A percentile compares a stretch with the other conserved stretches of the same genome.
Conservation (phyloP, 2,113 vertebrate species). For the Lonchura striata region DNA sequence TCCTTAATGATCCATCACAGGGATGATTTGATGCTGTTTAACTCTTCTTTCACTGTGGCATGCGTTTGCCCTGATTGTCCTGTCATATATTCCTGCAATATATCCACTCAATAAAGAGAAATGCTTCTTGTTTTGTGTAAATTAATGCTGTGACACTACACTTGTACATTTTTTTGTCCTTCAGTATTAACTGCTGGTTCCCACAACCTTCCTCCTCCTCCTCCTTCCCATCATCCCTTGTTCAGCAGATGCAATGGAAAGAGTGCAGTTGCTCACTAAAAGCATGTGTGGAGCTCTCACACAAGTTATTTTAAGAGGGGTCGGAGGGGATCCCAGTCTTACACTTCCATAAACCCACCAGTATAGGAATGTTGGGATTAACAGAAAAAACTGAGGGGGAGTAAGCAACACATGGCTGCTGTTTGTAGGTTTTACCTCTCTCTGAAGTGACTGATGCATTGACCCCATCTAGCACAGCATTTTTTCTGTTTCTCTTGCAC, state of each 20-base stretch:
- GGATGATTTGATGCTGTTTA: slow-evolving; percentile 70
- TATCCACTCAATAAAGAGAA: slow-evolving; percentile 26
- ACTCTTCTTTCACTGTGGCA: slow-evolving; percentile 40
- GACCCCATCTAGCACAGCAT: neutral
- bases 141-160: slow-evolving; percentile 21
- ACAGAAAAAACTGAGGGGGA: neutral
- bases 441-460: neutral
- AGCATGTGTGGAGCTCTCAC: neutral
- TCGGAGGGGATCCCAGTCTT: neutral
- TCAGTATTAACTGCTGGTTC: slow-evolving; percentile 40
- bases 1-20: slow-evolving; percentile 69
- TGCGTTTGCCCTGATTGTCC: neutral
- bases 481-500: slow-evolving; percentile 11
- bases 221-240: neutral
- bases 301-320: neutral
- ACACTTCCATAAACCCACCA: neutral
- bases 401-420: neutral
- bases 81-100: neutral
- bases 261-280: slow-evolving; percentile 38
- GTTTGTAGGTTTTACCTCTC: neutral
- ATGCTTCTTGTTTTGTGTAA: slow-evolving; percentile 46
- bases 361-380: neutral
- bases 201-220: neutral
- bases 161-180: slow-evolving; percentile 13
- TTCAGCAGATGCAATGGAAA: neutral